Evolutionary conservation across 2,888 invertebrate species (phyloP), one percentile per base, ranked within the genome.

Genomic region (Caenorhabditis uteleia): DNA sequence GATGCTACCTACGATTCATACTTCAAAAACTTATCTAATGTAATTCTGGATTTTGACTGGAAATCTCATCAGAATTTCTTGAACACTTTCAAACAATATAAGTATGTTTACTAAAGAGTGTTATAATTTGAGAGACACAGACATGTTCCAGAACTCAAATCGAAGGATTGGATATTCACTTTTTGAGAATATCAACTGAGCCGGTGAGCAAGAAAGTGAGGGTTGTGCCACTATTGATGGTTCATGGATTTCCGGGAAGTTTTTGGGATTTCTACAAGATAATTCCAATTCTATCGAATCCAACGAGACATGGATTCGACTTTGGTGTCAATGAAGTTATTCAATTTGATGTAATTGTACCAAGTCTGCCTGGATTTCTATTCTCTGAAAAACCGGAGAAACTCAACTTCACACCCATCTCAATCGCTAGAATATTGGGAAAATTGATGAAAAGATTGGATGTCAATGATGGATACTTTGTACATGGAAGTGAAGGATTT

Each of bases 241-340:
- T 77, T 12, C 77, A 77, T 43, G 77, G 75, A 16, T 77, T 72
- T 48, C 74, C 75, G 12, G 69, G 69, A 36, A 62, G 69, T 18
- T 76, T 73, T 40, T 77, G 76, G 76, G 74, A 76, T 51, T 77
- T 75, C 46, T 77, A 70, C 67, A 77, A 77, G 71, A 40, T 77
- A 8, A 65, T 75, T 31, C 77, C 77, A 21, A 57, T 77, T 39
- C 61, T 77, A 3, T 62, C 75, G 2, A 77, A 77, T 54, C 77
- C 77, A 23, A 39, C 61, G 4, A 58, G 77, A 29, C 70, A 75
- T 57, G 76, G 75, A 10, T 77, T 70, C 48, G 77, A 77, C 25
- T 77, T 77, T 26, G 77, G 76, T 3, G 70, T 66, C 12, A 60
- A 64, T 6, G 61, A 65, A 20, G 16, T 62, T 2, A 64, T 77